Evolutionary conservation across 2,797 vertebrate genomes (phyloP).

Genomic region (Brachyalestes nurse): DNA sequence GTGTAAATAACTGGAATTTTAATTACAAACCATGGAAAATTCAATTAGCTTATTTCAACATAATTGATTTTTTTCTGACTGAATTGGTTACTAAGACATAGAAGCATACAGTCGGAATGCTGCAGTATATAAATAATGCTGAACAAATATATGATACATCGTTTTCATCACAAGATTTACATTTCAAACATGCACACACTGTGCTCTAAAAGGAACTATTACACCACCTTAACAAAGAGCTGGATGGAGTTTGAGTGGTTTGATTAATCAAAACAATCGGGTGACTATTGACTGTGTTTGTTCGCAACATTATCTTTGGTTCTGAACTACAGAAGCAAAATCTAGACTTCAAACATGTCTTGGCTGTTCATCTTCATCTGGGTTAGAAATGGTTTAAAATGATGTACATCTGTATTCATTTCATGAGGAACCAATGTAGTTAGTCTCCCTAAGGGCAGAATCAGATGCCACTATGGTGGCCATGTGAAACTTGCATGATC

Average conservation of each 20-base stretch:
- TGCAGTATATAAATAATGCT: constrained; percentile 22
- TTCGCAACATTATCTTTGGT: too few species aligned
- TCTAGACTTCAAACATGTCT: too few species aligned
- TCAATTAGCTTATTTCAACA: background rate
- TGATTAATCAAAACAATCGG: too few species aligned
- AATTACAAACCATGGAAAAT: background rate
- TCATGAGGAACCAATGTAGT: background rate
- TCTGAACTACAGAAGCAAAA: too few species aligned
- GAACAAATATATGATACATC: background rate
- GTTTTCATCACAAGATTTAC: background rate
- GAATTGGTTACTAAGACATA: background rate
- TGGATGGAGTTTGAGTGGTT: too few species aligned
- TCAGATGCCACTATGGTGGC: background rate
- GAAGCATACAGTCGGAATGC: background rate
- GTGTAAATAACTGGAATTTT: background rate
- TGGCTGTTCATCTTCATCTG: too few species aligned
- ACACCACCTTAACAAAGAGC: too few species aligned
- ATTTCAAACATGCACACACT: background rate
- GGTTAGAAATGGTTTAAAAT: too few species aligned
- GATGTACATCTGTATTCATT: background rate
- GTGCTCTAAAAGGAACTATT: too few species aligned
- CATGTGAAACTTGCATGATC: background rate
- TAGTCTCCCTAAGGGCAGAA: background rate
- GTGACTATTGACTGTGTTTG: too few species aligned
- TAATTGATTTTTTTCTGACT: background rate